Conservation (phyloP, 2,888 invertebrate species). For the Stenodera caucasica region DNA sequence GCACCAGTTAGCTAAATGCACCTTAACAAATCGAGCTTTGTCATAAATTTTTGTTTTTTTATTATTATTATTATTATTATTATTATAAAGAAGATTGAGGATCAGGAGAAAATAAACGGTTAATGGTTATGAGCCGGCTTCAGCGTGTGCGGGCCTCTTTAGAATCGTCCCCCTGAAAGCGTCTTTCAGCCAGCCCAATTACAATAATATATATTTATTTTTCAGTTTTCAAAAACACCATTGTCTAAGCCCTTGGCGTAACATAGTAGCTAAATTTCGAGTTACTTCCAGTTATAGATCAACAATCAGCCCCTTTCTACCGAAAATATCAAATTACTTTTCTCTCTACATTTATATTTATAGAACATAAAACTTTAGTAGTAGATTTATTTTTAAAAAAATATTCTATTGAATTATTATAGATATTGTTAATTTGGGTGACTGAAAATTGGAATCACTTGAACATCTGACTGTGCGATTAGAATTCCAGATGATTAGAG, state of each 20-base stretch:
- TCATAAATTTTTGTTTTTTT: not conserved
- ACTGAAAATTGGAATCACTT: too few relatives aligned
- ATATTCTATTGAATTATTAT: too few relatives aligned
- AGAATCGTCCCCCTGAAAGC: not conserved
- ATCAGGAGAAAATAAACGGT: too few relatives aligned
- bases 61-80: not conserved
- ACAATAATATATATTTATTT: not conserved
- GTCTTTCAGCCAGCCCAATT: not conserved
- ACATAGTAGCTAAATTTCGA: constrained; percentile 20
- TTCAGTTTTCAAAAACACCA: not conserved
- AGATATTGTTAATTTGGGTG: too few relatives aligned
- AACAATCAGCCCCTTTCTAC: constrained; percentile 25
- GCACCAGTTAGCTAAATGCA: constrained; percentile 40
- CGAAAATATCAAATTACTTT: constrained; percentile 25
- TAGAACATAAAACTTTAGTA: too few relatives aligned
- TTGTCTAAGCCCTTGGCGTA: constrained; percentile 20
- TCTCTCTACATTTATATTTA: not conserved
- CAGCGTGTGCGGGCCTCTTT: too few relatives aligned
- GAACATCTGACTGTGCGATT: not conserved
- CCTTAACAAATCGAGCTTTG: constrained; percentile 27
- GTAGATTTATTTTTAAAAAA: too few relatives aligned
- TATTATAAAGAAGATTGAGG: not conserved
- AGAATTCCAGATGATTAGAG: constrained; percentile 18
- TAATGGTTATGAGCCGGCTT: too few relatives aligned
- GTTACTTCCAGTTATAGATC: constrained; percentile 13